Evolutionary conservation across 2,113 vertebrate genomes (phyloP), one percentile per base, ranked within the genome.

Genomic region (Rhagologus leucostigma): DNA sequence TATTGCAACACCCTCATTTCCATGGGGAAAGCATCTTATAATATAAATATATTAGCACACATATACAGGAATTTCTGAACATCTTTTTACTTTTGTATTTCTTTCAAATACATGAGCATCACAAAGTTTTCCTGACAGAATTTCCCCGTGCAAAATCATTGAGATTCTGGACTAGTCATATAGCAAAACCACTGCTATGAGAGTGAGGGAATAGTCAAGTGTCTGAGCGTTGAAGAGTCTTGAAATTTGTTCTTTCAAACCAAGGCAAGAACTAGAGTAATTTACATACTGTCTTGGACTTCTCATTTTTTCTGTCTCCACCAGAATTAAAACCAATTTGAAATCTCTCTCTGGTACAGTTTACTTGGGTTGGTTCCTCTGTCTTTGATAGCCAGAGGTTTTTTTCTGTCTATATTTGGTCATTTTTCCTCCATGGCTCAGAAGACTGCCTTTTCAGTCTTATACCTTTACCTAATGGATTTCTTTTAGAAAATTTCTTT

Each of bases 391-490:
- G 1, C 52, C 30, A n/a, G 12, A 46, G 5, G 1, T 50, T 3
- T 3, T 64, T 78, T 16, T 3, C 6, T 56, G 4, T 33, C 22
- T 23, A 46, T 4, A 7, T 49, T 49, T 33, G 10, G 26, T 52
- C 3, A 50, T 78, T 73, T 83, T 69, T 75, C 4, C 24, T 49
- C 9, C 9, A 41, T 10, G 11, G 62, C 46, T 52, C 26, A 24
- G 12, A 57, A n/a, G 14, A n/a, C 21, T 33, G 16, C 1, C 11
- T 46, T 4, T 57, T 65, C 22, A 16, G 7, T 55, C 19, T 60
- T 46, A 42, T 2, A 50, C 2, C 4, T 53, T 63, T 55, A 49
- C 30, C 11, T 39, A n/a, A 53, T 10, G 19, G 8, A 0, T 1
- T 70, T 37, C 4, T 70, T 70, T 71, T 52, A 13, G 19, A 86